These are phyloP conservation scores for Gymnarchus niloticus DNA, from an alignment of 2,113 vertebrate species.

Conservation along the genomic window DNA sequence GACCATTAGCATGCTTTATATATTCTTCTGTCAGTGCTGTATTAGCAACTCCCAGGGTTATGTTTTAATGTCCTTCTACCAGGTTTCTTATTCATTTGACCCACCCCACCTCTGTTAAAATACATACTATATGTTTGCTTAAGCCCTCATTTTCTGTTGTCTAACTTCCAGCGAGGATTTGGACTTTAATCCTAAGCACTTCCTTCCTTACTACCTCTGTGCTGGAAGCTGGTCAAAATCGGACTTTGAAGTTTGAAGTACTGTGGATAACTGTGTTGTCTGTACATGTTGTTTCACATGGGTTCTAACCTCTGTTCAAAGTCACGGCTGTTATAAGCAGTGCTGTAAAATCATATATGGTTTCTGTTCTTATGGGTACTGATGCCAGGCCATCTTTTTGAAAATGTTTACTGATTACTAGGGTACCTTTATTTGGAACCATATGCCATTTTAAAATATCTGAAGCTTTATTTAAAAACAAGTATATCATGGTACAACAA, in stretches of 20 bases:
- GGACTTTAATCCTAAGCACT: conserved; percentile 39
- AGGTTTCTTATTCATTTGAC: neutral
- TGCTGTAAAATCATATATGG: neutral
- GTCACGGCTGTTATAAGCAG: conserved; percentile 9
- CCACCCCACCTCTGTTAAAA: neutral
- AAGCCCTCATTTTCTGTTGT: neutral
- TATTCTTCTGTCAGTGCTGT: too few relatives aligned
- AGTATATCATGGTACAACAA: too few relatives aligned
- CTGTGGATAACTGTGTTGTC: neutral
- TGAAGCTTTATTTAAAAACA: too few relatives aligned
- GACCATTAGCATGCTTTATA: neutral
- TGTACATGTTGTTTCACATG: neutral
- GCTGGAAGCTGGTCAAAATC: neutral
- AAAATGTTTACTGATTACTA: too few relatives aligned
- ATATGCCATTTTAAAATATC: too few relatives aligned
- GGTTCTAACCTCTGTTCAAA: neutral
- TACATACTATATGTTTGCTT: too few relatives aligned
- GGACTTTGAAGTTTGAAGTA: neutral
- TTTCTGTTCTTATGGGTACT: neutral
- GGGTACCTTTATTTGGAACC: too few relatives aligned
- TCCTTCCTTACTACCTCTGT: neutral
- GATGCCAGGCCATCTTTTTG: neutral
- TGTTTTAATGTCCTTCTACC: conserved; percentile 1
- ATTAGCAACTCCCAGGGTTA: too few relatives aligned
- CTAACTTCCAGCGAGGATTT: conserved; percentile 13